Conservation (phyloP, 1,140 invertebrate species). For the Tribolium madens region DNA sequence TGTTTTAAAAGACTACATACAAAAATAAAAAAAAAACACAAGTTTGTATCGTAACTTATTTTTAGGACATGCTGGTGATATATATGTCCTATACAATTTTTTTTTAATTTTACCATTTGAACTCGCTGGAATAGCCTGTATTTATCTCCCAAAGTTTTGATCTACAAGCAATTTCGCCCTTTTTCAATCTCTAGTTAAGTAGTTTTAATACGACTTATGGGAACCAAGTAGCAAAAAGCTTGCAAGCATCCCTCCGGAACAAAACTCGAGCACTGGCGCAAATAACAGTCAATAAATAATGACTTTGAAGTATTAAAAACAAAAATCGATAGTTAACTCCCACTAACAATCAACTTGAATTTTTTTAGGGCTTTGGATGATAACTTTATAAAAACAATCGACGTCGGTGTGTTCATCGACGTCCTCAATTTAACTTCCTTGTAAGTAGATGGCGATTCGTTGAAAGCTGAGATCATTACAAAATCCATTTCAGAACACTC, state of each 20-base stretch:
- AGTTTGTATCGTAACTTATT: too few relatives aligned
- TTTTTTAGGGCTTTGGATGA: conserved; percentile 61
- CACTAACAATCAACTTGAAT: background rate
- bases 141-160: too few relatives aligned
- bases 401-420: conserved; percentile 58
- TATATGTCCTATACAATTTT: too few relatives aligned
- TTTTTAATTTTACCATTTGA: too few relatives aligned
- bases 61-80: too few relatives aligned
- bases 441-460: conserved; percentile 56
- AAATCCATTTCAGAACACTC: conserved; percentile 61
- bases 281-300: background rate
- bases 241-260: background rate
- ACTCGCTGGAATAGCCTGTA: too few relatives aligned
- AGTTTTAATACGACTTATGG: too few relatives aligned
- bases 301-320: conserved; percentile 60
- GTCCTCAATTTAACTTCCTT: conserved; percentile 61
- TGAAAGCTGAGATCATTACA: conserved; percentile 2
- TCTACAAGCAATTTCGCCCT: too few relatives aligned
- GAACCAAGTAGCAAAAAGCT: too few relatives aligned
- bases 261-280: background rate
- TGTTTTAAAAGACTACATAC: too few relatives aligned
- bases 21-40: too few relatives aligned
- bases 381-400: conserved; percentile 61
- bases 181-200: too few relatives aligned
- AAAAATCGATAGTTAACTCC: background rate